Evolutionary conservation across 37 sponge, comb jelly and placozoan species (phyloP).

Genomic region (Bolinopsis microptera): DNA sequence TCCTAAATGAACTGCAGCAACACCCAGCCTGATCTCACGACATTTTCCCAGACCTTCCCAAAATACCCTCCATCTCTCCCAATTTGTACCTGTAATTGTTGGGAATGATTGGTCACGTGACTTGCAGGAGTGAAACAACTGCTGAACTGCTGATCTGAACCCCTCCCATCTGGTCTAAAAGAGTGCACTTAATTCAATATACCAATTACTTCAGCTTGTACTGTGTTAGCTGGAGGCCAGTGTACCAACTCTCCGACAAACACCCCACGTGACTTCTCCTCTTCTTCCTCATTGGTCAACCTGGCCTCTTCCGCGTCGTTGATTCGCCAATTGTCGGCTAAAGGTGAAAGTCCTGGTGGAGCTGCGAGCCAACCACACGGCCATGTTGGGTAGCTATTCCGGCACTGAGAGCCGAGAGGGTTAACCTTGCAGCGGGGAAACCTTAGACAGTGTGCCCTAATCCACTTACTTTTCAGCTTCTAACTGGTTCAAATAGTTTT

Average conservation of each 20-base stretch:
- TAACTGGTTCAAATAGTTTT: not conserved
- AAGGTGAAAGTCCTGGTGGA: not conserved
- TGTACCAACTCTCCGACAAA: not conserved
- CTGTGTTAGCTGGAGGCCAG: not conserved
- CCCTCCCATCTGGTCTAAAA: not conserved
- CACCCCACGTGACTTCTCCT: not conserved
- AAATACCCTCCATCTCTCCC: not conserved
- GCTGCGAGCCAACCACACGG: not conserved
- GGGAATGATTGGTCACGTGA: not conserved
- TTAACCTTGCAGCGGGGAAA: not conserved
- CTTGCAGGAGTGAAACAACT: not conserved
- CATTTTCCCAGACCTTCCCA: not conserved
- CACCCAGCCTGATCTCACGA: no score
- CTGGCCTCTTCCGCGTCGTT: not conserved
- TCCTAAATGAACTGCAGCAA: no score
- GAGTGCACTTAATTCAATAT: not conserved
- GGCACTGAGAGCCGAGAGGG: not conserved
- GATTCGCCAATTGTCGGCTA: not conserved
- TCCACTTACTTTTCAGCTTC: not conserved
- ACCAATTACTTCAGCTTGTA: not conserved
- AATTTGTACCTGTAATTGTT: not conserved
- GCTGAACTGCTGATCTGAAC: not conserved
- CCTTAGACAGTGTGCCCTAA: not conserved
- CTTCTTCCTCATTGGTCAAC: not conserved
- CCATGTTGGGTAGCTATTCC: not conserved